phyloP scores from a whole-genome alignment of 2,888 invertebrate genomes.

The Halictus ligatus region DNA sequence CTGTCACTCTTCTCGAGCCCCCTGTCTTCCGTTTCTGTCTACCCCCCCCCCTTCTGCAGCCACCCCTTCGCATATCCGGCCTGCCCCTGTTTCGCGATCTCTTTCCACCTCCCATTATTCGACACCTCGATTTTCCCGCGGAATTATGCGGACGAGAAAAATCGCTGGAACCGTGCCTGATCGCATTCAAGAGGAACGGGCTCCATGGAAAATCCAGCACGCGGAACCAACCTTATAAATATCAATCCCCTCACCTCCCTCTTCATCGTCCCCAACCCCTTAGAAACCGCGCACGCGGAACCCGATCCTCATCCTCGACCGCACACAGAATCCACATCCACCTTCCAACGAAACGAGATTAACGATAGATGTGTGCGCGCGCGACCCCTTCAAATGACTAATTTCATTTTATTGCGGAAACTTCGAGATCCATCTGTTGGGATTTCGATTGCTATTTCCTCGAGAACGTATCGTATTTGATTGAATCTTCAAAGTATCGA shows the following conservation, averaged over 20 bases:
- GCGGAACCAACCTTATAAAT: conserved; percentile 36
- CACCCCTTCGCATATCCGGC: neutral
- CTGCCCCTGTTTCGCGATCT: conserved; percentile 39
- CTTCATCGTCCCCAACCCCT: too few relatives aligned
- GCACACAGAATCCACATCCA: neutral
- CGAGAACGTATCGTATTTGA: neutral
- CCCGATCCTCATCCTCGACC: neutral
- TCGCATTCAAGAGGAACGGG: conserved; percentile 31
- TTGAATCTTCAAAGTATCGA: too few relatives aligned
- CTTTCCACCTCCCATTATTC: conserved; percentile 49
- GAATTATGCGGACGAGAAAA: conserved; percentile 36
- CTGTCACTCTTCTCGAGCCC: conserved; percentile 56
- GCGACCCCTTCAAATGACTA: neutral
- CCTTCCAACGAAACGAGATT: neutral
- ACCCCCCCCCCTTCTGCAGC: neutral
- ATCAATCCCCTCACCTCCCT: conserved; percentile 24
- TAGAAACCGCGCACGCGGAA: neutral
- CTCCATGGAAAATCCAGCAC: conserved; percentile 21
- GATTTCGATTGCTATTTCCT: neutral
- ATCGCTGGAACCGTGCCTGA: conserved; percentile 54
- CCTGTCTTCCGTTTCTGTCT: neutral
- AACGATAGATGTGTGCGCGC: neutral
- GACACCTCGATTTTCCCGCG: conserved; percentile 36
- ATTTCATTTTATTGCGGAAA: neutral
- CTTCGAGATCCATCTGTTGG: neutral